A percentile compares a stretch with the other conserved stretches of the same genome.
These are phyloP conservation scores for Zosterops japonicus DNA, from an alignment of 2,113 vertebrate genomes.

Conservation along the genomic window DNA sequence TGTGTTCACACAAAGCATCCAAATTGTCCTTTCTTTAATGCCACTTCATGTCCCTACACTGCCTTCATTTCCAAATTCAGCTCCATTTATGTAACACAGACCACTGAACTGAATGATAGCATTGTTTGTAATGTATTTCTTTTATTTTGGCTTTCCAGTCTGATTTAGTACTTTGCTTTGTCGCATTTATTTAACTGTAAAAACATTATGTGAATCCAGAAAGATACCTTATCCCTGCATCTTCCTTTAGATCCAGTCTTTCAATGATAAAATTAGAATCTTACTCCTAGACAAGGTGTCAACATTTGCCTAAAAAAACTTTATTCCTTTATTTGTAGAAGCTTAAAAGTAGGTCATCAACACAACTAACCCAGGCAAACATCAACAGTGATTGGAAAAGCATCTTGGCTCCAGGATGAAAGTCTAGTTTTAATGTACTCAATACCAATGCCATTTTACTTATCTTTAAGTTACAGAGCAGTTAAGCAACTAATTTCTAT, in stretches of 20 bases:
- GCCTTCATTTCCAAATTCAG: background rate
- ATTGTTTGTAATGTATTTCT: slow-evolving; percentile 2
- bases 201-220: background rate
- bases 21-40: background rate
- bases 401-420: background rate
- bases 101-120: background rate
- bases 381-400: background rate
- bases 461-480: background rate
- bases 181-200: background rate
- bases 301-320: slow-evolving; percentile 18
- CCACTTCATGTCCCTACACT: background rate
- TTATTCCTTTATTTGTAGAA: slow-evolving; percentile 30
- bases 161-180: background rate
- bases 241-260: background rate
- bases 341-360: slow-evolving; percentile 28
- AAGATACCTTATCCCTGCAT: background rate
- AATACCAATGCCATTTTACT: background rate
- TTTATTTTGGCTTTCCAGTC: background rate
- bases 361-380: slow-evolving; percentile 10
- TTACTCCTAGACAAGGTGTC: slow-evolving; percentile 9
- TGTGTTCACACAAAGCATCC: background rate
- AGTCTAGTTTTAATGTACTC: background rate
- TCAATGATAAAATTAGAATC: slow-evolving; percentile 37
- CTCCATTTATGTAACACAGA: background rate
- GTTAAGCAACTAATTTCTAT: background rate